Conservation (phyloP, 2,113 vertebrate species). For the Dicrurus megarhynchus region DNA sequence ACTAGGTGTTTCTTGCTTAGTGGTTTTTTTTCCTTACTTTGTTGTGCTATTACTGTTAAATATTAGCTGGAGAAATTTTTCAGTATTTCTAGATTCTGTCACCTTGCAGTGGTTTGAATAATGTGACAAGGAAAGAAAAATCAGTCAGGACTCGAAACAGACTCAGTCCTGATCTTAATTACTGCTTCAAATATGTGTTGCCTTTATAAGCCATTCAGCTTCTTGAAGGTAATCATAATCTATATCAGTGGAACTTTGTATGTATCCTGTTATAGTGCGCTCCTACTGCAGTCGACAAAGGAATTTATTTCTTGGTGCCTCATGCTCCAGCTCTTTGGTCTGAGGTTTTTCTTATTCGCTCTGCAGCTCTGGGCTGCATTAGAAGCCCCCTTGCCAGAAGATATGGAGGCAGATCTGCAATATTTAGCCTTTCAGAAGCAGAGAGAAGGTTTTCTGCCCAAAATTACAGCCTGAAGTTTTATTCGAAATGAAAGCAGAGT, state of each 20-base stretch:
- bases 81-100: neutral
- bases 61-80: neutral
- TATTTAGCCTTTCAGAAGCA: neutral
- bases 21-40: neutral
- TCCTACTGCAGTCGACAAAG: neutral
- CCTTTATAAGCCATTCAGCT: neutral
- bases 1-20: too few relatives aligned
- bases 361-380: neutral
- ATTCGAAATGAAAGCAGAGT: neutral
- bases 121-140: neutral
- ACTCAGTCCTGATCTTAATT: neutral
- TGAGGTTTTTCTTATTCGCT: neutral
- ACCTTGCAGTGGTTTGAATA: neutral
- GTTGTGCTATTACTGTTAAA: neutral
- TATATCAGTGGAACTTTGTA: neutral
- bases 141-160: neutral
- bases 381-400: neutral
- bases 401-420: neutral
- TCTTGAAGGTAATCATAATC: neutral
- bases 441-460: neutral
- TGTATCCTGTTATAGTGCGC: neutral
- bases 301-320: neutral
- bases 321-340: neutral
- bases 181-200: neutral
- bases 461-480: neutral